A percentile compares a stretch with the other conserved stretches of the same genome.
These are phyloP conservation scores for Phaethornis superciliosus DNA, from an alignment of 2,113 vertebrate genomes.

Conservation along the genomic window DNA sequence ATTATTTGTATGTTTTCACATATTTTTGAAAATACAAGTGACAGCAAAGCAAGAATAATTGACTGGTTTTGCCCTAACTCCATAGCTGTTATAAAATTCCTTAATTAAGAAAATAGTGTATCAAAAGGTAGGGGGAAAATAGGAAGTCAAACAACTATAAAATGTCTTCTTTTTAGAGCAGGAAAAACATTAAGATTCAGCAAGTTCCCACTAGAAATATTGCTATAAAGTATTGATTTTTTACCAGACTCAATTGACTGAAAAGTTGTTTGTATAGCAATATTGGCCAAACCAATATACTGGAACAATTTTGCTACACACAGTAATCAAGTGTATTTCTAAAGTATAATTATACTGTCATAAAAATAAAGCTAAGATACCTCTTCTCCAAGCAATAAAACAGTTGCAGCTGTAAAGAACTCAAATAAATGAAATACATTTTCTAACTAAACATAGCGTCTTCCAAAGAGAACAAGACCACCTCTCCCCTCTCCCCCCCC, in stretches of 20 bases:
- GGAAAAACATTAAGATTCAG: slow-evolving; percentile 82
- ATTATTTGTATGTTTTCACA: not conserved
- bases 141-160: slow-evolving; percentile 37
- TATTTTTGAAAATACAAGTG: not conserved
- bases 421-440: slow-evolving; percentile 79
- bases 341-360: slow-evolving; percentile 95
- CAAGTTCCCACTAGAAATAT: slow-evolving; percentile 83
- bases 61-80: not conserved
- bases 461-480: slow-evolving; percentile 67
- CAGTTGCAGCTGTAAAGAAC: slow-evolving; percentile 75
- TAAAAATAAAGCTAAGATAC: slow-evolving; percentile 93
- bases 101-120: slow-evolving; percentile 1
- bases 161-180: slow-evolving; percentile 53
- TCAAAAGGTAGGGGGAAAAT: slow-evolving; percentile 30
- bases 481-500: slow-evolving; percentile 36
- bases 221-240: slow-evolving; percentile 91
- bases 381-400: slow-evolving; percentile 83
- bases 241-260: slow-evolving; percentile 93
- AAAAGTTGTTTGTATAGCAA: slow-evolving; percentile 98
- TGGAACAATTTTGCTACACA: slow-evolving; percentile 84
- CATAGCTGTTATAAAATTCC: not conserved
- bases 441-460: slow-evolving; percentile 76
- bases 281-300: slow-evolving; percentile 92
- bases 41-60: not conserved
- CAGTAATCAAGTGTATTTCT: slow-evolving; percentile 92